Percentiles rank a stretch among this genome's conserved stretches.
Conservation (phyloP, 2,113 vertebrate genomes). For the Acrocephalus arundinaceus region DNA sequence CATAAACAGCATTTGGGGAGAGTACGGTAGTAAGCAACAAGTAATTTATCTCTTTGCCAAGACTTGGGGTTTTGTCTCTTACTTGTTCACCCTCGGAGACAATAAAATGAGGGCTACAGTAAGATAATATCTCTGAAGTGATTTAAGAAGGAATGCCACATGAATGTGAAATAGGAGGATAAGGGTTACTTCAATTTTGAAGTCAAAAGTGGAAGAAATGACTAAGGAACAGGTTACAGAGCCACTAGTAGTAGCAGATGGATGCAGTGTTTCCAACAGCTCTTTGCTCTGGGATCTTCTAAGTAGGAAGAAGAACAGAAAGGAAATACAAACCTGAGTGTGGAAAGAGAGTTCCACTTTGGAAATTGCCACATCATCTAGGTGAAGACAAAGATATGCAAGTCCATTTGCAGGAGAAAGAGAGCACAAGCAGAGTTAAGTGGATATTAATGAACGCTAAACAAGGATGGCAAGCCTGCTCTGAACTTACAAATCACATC, state of each 20-base stretch:
- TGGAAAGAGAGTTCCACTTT: slow-evolving; percentile 8
- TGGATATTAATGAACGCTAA: slow-evolving; percentile 62
- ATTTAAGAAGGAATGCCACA: background rate
- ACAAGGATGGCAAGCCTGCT: slow-evolving; percentile 53
- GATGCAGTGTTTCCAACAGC: background rate
- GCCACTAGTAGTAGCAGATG: background rate
- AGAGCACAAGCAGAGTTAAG: slow-evolving; percentile 15
- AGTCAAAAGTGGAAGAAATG: background rate
- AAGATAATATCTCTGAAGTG: background rate
- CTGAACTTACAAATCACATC: slow-evolving; percentile 69
- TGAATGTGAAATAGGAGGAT: background rate
- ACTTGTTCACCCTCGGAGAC: slow-evolving; percentile 8
- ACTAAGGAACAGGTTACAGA: background rate
- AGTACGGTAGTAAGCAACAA: slow-evolving; percentile 3
- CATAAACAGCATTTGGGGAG: background rate
- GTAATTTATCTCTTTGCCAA: slow-evolving; percentile 28
- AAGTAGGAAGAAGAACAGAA: slow-evolving; percentile 11
- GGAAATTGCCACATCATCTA: slow-evolving; percentile 27
- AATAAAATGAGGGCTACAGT: background rate
- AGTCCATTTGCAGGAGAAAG: slow-evolving; percentile 36
- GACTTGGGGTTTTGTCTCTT: background rate
- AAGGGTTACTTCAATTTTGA: background rate
- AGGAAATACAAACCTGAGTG: slow-evolving; percentile 1
- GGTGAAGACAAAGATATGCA: background rate
- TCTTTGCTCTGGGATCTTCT: background rate